These are phyloP conservation scores for Epinotia brunnichana DNA, from an alignment of 2,888 invertebrate species.

Conservation along the genomic window DNA sequence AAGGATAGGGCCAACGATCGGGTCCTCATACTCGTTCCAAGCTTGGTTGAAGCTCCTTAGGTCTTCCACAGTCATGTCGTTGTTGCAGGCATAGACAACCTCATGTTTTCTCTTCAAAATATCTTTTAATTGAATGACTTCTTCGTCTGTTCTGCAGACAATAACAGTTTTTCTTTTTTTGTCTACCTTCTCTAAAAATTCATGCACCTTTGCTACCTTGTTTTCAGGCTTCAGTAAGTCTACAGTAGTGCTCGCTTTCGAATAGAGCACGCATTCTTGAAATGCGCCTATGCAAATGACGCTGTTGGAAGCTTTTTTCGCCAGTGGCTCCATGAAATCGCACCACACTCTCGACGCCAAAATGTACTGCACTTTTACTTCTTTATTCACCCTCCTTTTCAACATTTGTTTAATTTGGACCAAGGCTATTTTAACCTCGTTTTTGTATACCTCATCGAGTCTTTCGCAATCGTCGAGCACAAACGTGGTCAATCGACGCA, in stretches of 20 bases:
- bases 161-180: conserved; percentile 83
- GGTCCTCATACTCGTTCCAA: conserved; percentile 72
- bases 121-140: conserved; percentile 74
- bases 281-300: conserved; percentile 88
- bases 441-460: conserved; percentile 81
- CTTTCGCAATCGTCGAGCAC: conserved; percentile 89
- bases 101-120: conserved; percentile 56
- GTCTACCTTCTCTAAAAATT: conserved; percentile 76
- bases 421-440: conserved; percentile 74
- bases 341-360: conserved; percentile 87
- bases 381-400: conserved; percentile 69
- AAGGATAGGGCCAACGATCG: conserved; percentile 78
- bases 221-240: conserved; percentile 67
- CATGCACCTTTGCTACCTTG: conserved; percentile 75
- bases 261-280: conserved; percentile 90
- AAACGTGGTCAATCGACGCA: conserved; percentile 85
- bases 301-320: conserved; percentile 82
- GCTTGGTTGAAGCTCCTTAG: conserved; percentile 67
- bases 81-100: conserved; percentile 64
- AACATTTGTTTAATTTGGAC: conserved; percentile 74
- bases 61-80: conserved; percentile 69
- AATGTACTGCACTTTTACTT: conserved; percentile 83
- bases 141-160: conserved; percentile 84
- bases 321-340: conserved; percentile 80
- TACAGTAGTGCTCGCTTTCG: conserved; percentile 74